Evolutionary conservation across 2,797 vertebrate species (phyloP).

Genomic region (Coreius guichenoti): DNA sequence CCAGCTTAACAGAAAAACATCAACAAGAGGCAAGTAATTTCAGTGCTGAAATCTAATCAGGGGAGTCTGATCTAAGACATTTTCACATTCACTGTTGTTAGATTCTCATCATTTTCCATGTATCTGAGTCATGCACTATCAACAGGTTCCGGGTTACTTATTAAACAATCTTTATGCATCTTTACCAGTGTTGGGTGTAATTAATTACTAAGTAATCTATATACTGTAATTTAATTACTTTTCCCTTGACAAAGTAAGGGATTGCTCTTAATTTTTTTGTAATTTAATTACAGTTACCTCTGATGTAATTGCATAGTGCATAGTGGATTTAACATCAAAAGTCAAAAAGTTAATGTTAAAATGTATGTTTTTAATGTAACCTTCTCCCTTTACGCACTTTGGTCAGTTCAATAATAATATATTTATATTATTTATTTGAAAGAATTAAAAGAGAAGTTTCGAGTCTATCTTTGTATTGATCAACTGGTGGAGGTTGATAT

Average conservation of each 20-base stretch:
- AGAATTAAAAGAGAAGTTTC: not conserved
- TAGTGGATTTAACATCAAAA: not conserved
- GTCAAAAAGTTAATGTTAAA: not conserved
- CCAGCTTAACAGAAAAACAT: not conserved
- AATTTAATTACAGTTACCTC: not conserved
- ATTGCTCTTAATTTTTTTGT: not conserved
- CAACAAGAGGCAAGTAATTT: not conserved
- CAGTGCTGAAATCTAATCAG: not conserved
- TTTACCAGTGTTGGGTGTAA: not conserved
- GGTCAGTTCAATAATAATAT: not conserved
- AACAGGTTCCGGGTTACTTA: slow-evolving; percentile 57
- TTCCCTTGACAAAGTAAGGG: not conserved
- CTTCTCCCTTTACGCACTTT: not conserved
- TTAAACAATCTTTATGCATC: slow-evolving; percentile 45
- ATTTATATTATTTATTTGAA: not conserved
- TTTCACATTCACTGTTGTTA: not conserved
- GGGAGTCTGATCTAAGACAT: not conserved
- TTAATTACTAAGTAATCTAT: not conserved
- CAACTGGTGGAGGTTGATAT: not conserved
- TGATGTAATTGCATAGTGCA: not conserved
- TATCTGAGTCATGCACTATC: slow-evolving; percentile 31
- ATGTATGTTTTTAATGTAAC: not conserved
- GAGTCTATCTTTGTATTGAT: not conserved
- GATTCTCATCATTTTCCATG: not conserved
- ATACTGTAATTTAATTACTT: not conserved